Conservation (phyloP, 1,140 invertebrate species). For the Habropoda laboriosa region DNA sequence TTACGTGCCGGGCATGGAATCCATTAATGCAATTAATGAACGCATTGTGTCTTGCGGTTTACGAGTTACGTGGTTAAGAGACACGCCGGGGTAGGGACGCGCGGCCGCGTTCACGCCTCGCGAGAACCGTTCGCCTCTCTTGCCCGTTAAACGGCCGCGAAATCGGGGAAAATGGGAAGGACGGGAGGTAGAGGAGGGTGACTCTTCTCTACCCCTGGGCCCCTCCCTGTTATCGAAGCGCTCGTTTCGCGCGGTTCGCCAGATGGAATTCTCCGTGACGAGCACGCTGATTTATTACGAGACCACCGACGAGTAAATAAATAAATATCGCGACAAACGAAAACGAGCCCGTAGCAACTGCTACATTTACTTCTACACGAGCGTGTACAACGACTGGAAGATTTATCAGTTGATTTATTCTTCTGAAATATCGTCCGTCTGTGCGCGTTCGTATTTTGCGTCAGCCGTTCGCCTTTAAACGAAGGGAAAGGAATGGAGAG, state of each 20-base stretch:
- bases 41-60: constrained; percentile 46
- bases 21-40: constrained; percentile 54
- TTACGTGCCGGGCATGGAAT: constrained; percentile 49
- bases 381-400: not conserved
- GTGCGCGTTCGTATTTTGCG: not conserved
- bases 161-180: not conserved
- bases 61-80: constrained; percentile 45
- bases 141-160: not conserved
- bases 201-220: too few species aligned
- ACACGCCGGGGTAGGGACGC: not conserved
- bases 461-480: not conserved
- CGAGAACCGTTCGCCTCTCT: not conserved
- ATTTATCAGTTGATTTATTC: not conserved
- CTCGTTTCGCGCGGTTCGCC: not conserved
- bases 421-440: too few species aligned
- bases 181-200: too few species aligned
- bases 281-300: constrained; percentile 8
- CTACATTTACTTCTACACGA: not conserved
- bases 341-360: not conserved
- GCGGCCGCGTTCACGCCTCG: not conserved
- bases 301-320: not conserved
- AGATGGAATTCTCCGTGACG: not conserved
- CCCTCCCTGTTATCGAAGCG: not conserved
- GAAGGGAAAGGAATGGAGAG: too few species aligned
- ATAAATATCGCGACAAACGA: constrained; percentile 5